Evolutionary conservation across 2,888 invertebrate genomes (phyloP).

Genomic region (Ectemnius lituratus): DNA sequence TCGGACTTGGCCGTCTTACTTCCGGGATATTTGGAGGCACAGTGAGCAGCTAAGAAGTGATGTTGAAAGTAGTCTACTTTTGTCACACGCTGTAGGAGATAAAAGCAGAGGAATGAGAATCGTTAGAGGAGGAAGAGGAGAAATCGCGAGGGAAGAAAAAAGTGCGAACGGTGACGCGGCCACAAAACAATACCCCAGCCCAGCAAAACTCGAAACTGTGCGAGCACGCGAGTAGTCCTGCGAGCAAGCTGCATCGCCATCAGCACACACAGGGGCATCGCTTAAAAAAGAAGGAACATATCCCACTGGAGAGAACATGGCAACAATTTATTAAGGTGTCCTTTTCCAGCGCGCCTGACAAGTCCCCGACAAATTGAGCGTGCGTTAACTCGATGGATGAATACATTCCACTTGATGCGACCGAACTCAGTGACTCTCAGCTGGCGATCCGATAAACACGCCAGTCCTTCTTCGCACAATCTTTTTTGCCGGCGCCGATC

Average conservation of each 20-base stretch:
- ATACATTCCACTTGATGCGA: slow-evolving; percentile 61
- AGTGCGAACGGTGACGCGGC: slow-evolving; percentile 38
- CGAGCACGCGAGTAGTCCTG: neutral
- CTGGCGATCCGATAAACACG: slow-evolving; percentile 31
- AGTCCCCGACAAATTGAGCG: slow-evolving; percentile 63
- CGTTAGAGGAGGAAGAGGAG: slow-evolving; percentile 6
- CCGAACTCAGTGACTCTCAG: slow-evolving; percentile 60
- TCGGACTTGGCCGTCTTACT: too few species aligned
- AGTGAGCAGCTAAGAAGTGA: too few species aligned
- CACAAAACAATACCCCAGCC: slow-evolving; percentile 51
- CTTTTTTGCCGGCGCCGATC: neutral
- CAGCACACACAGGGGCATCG: slow-evolving; percentile 34
- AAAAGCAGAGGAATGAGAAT: neutral
- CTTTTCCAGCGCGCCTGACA: slow-evolving; percentile 62
- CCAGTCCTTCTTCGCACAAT: neutral
- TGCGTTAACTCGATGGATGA: slow-evolving; percentile 66
- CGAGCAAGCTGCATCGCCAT: slow-evolving; percentile 25
- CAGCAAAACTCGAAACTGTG: slow-evolving; percentile 50
- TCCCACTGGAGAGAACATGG: slow-evolving; percentile 47
- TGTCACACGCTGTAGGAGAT: neutral
- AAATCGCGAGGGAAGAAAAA: slow-evolving; percentile 25
- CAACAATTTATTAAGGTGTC: slow-evolving; percentile 65
- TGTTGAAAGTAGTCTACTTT: neutral
- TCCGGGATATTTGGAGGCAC: too few species aligned
- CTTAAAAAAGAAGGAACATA: slow-evolving; percentile 37